phyloP scores from a whole-genome alignment of 2,113 vertebrate genomes.

The Channa maculata region DNA sequence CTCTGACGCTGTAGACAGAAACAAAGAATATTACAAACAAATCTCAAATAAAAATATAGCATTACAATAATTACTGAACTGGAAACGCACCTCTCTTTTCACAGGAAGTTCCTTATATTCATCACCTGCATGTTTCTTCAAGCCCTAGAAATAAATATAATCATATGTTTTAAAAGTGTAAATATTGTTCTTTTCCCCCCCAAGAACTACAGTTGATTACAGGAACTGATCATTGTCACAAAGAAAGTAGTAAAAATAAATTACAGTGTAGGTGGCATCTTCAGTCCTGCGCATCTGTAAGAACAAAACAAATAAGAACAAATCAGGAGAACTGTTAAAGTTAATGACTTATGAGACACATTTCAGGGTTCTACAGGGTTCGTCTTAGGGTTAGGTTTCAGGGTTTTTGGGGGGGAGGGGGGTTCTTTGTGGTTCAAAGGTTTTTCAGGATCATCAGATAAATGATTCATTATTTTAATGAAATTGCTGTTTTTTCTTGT shows the following conservation, averaged over 20 bases:
- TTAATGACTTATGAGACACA: too few species aligned
- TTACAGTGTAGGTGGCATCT: constrained; percentile 56
- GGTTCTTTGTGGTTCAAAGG: too few species aligned
- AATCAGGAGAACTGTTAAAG: too few species aligned
- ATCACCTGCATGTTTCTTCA: constrained; percentile 41
- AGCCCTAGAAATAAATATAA: constrained; percentile 37
- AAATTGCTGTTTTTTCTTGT: too few species aligned
- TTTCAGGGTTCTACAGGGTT: too few species aligned
- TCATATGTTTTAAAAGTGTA: too few species aligned
- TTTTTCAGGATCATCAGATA: too few species aligned
- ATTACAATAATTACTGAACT: background rate
- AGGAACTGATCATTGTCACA: too few species aligned
- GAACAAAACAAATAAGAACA: background rate
- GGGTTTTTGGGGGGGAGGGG: too few species aligned
- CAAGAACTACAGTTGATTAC: background rate
- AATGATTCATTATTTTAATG: too few species aligned
- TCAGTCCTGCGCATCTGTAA: constrained; percentile 40
- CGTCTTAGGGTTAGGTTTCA: too few species aligned
- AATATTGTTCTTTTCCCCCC: too few species aligned
- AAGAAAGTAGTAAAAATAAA: background rate
- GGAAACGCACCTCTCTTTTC: constrained; percentile 59
- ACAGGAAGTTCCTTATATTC: constrained; percentile 73
- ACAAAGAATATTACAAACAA: background rate
- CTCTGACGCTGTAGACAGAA: constrained; percentile 66
- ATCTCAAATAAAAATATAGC: background rate